Conservation (phyloP, 2,113 vertebrate species). For the Lonchura striata region DNA sequence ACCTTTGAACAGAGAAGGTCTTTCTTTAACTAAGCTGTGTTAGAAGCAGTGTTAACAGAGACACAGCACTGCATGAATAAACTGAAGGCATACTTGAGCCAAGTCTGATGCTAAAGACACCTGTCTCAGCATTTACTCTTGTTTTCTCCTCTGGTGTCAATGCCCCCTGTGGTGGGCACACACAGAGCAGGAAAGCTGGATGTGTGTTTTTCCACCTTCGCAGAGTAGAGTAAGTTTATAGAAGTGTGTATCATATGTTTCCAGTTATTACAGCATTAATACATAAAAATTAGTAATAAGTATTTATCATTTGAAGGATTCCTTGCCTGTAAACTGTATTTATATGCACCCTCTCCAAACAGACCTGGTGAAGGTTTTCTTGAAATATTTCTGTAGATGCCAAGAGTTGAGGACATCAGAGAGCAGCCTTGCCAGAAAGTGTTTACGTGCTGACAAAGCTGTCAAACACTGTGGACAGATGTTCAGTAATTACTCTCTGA, state of each 20-base stretch:
- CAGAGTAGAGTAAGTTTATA: not conserved
- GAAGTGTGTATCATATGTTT: not conserved
- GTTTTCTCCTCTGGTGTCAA: not conserved
- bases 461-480: not conserved
- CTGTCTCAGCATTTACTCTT: not conserved
- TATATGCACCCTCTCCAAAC: not conserved
- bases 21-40: not conserved
- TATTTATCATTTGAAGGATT: not conserved
- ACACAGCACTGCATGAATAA: not conserved
- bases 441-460: not conserved
- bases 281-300: not conserved
- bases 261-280: not conserved
- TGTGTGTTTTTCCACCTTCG: not conserved
- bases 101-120: not conserved
- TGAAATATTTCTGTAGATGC: not conserved
- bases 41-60: not conserved
- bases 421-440: not conserved
- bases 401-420: not conserved
- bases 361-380: not conserved
- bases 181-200: not conserved
- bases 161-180: not conserved
- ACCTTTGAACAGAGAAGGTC: not conserved
- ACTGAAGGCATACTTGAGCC: not conserved
- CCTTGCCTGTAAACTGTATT: not conserved
- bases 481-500: constrained; percentile 3